Evolutionary conservation across 2,797 vertebrate species (phyloP), one percentile per base, ranked within the genome.

Genomic region (Falco novaeseelandiae): DNA sequence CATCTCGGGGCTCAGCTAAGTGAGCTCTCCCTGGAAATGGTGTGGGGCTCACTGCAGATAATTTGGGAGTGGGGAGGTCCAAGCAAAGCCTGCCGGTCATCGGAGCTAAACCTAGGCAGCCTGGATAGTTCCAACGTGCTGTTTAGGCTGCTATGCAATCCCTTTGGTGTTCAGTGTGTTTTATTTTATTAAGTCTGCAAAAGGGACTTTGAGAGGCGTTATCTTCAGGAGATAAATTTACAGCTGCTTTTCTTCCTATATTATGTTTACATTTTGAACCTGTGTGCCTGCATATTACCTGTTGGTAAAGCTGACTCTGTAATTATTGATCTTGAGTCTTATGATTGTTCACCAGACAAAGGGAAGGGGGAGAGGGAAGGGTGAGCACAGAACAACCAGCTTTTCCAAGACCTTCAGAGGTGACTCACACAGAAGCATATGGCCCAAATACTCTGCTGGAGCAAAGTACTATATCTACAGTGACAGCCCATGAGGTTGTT

Each of bases 281-380:
- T 29, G 22, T 38, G 62, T 61, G 77, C 21, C 78, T 80, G 93
- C 78, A 87, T 78, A 49, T 91, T 90, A 77, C 88, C 92, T 95
- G 86, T 63, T 86, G 63, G 96, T 79, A 93, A 93, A 96, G 70
- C 62, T 79, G 48, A 48, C 65, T 80, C 88, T 92, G 86, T 95
- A 93, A 94, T 91, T 92, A 90, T 95, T 95, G 94, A 89, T 94
- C 95, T 48, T 93, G 85, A 87, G 66, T 89, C 90, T 97, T 97
- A 87, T 32, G 77, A 79, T 80, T 73, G 10, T 34, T 95, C 22
- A 0, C 17, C 38, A 82, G 91, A 59, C 54, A 66, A 91, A 66
- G 30, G 40, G 54, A 87, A 82, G 58, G 27, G 46, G 12, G 51
- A 90, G 82, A 83, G 19, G 9, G 34, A 93, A 83, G 46, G 57